Evolutionary conservation across 2,113 vertebrate species (phyloP), one percentile per base, ranked within the genome.

Genomic region (Rhinoderma darwinii): DNA sequence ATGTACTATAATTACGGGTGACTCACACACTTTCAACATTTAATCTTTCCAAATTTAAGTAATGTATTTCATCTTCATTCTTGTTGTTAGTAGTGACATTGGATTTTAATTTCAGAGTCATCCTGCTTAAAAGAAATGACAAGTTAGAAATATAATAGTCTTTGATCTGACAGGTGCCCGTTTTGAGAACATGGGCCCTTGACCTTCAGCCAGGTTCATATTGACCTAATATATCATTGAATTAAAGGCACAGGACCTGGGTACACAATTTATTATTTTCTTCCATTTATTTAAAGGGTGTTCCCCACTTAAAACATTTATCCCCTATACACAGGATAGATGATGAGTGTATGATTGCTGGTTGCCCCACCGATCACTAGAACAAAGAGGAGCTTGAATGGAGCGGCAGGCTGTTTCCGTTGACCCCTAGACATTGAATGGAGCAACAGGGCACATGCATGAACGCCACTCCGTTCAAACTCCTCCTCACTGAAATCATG

Each of bases 1-100:
- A 82, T 82, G 79, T 66, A 82, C 66, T 44, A 66, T 82, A 82
- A 82, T 63, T 63, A 82, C 6, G 37, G 79, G 35, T 82, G 79
- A 82, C 39, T 82, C 79, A 82, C 79, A 41, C 51, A 8, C 79
- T 82, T 82, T 43, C 39, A 82, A 66, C 56, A 66, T 63, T 80
- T 82, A 59, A 63, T 30, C 39, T 63, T 43, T n/a, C 14, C 39
- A 41, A 43, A 81, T 82, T 66, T n/a, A 66, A 30, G 56, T 41
- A 56, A 54, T 56, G 11, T 15, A 66, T 81, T 61, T 63, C 35
- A 56, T 30, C 41, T 20, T 61, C 59, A 14, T 43, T 39, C 59
- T 59, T 43, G 37, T 37, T 37, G 20, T 82, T 56, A 66, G 44
- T 17, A 39, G n/a, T 43, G 79, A 66, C 79, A 81, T 18, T 25